Conservation (phyloP, 2,797 vertebrate genomes). For the Rhynchonycteris naso region DNA sequence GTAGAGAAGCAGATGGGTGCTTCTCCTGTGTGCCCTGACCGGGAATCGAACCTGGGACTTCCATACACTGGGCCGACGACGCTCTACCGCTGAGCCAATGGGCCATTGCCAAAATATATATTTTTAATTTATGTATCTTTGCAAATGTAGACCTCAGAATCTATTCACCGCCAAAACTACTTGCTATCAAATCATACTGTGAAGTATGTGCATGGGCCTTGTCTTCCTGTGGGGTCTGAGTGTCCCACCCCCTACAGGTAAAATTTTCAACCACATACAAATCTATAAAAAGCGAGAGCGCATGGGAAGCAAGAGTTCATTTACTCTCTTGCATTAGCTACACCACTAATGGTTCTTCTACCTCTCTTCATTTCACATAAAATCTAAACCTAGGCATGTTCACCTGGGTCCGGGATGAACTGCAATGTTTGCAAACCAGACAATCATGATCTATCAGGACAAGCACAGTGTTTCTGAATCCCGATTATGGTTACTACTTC, state of each 20-base stretch:
- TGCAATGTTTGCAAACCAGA: neutral
- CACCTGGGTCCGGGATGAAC: neutral
- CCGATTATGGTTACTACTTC: neutral
- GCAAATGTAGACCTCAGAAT: conserved; percentile 29
- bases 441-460: neutral
- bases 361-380: neutral
- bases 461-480: neutral
- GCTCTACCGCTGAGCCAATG: too few relatives aligned
- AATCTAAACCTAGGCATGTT: neutral
- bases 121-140: neutral
- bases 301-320: neutral
- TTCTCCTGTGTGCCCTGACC: too few relatives aligned
- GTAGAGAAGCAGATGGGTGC: too few relatives aligned
- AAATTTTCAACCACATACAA: neutral
- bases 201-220: accelerated
- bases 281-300: neutral
- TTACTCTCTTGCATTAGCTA: neutral
- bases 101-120: too few relatives aligned
- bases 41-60: too few relatives aligned
- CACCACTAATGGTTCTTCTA: neutral
- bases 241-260: neutral
- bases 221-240: neutral
- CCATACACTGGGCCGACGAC: too few relatives aligned
- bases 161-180: neutral
- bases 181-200: neutral